A percentile compares a stretch with the other conserved stretches of the same genome.
These are phyloP conservation scores for Semotilus atromaculatus DNA, from an alignment of 2,797 vertebrate species.

Conservation along the genomic window DNA sequence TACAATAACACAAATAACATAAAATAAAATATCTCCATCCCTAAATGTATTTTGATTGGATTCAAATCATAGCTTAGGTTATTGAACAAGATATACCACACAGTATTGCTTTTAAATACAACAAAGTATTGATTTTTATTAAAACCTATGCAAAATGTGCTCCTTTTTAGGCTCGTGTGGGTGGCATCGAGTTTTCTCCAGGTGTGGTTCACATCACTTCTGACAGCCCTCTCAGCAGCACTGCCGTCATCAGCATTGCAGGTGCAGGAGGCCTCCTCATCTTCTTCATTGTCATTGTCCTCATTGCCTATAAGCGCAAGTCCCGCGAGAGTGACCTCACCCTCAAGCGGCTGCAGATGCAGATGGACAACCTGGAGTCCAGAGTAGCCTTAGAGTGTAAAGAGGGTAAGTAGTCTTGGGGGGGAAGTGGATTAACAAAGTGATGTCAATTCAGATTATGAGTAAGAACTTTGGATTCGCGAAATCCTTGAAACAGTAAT, in stretches of 20 bases:
- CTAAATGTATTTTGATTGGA: not conserved
- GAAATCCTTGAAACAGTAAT: not conserved
- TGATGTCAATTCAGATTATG: not conserved
- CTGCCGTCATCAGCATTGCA: conserved; percentile 93
- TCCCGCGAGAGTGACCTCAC: conserved; percentile 96
- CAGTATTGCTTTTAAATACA: not conserved
- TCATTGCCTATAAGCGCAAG: conserved; percentile 98
- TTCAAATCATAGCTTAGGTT: conserved; percentile 1
- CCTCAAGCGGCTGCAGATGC: conserved; percentile 97
- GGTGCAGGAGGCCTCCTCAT: conserved; percentile 94
- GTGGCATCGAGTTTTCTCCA: conserved; percentile 95
- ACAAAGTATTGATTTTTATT: not conserved
- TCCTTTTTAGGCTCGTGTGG: conserved; percentile 87
- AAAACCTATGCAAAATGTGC: conserved; percentile 10
- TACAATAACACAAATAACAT: not conserved
- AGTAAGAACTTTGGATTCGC: not conserved
- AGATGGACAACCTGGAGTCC: conserved; percentile 99
- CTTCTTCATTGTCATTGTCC: conserved; percentile 94
- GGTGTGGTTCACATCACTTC: conserved; percentile 96
- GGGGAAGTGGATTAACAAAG: not conserved
- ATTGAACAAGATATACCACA: not conserved
- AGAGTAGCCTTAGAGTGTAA: conserved; percentile 98
- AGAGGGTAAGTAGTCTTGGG: conserved; percentile 83
- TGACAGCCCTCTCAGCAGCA: conserved; percentile 94
- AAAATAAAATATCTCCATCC: not conserved